phyloP scores from a whole-genome alignment of 92 coral and sea anemone species.

The Phenganax marumi region DNA sequence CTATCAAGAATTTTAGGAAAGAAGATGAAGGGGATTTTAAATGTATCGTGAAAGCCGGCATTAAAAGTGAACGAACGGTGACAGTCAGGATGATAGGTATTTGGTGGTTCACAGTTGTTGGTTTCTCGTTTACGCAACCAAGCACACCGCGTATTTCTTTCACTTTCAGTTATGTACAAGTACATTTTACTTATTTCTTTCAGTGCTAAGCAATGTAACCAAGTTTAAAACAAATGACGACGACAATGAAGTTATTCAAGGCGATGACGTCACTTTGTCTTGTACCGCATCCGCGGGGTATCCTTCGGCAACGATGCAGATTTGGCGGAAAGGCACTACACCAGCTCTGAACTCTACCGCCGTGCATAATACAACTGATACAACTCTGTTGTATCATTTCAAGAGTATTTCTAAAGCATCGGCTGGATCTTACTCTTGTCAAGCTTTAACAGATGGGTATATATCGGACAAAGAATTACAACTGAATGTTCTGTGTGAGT shows the following conservation, averaged over 20 bases:
- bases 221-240: conserved; percentile 9
- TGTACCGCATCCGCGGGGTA: conserved; percentile 24
- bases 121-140: too few relatives aligned
- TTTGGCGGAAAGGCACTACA: neutral
- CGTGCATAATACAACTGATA: neutral
- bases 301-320: conserved; percentile 9
- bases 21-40: too few relatives aligned
- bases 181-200: neutral
- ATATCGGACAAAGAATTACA: neutral
- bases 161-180: too few relatives aligned
- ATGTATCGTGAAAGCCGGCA: too few relatives aligned
- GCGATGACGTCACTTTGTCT: conserved; percentile 19
- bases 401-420: neutral
- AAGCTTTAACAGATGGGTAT: conserved; percentile 10
- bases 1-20: too few relatives aligned
- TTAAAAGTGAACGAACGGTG: too few relatives aligned
- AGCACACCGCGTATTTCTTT: too few relatives aligned
- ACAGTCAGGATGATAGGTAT: too few relatives aligned
- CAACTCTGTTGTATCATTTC: conserved; percentile 11
- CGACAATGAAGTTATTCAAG: neutral
- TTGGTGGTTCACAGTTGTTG: too few relatives aligned
- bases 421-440: conserved; percentile 21
- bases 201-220: conserved; percentile 33
- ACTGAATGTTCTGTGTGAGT: conserved; percentile 31
- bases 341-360: neutral